Base-by-base conservation (phyloP, 2,113 vertebrate genomes). In the Neogobius melanostomus region DNA sequence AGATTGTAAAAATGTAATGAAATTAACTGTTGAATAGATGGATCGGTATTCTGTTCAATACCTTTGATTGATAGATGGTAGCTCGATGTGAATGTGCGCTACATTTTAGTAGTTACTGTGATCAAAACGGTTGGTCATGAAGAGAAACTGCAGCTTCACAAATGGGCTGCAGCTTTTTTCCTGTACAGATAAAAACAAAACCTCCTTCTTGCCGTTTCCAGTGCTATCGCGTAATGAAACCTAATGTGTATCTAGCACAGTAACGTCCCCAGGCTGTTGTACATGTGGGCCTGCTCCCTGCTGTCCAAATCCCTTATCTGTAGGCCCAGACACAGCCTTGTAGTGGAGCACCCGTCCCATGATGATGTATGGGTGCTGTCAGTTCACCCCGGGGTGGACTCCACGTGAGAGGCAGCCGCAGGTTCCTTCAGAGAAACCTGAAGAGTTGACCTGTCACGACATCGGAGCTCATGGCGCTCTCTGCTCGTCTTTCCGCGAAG, bases 291-390 rank as follows among this genome's bases (percentile, higher is more conserved):
- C 76, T 64, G 49, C 74, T 53, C 70, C 72, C 78, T 68, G 28
- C 57, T 50, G 62, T 62, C 72, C 68, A 76, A 56, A 36, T 48
- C 64, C 76, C 67, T 86, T 85, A 87, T 90, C 82, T 62, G 79
- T 88, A 43, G 63, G 75, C 73, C 72, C 86, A 87, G 81, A 82
- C 81, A 11, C 56, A 48, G 52, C 64, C 45, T 62, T 76, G 73
- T 74, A 60, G 43, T 47, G 50, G 72, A 72, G 66, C 77, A 75
- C 53, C 71, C 53, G 11, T 71, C 79, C 80, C 71, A 7, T 15
- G 47, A 75, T 91, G 90, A 91, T 91, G 75, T 82, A 90, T 89
- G 81, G 87, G 69, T 66, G 65, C 76, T 87, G 86, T 85, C 86
- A 83, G 63, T 62, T 75, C 72, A 57, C 77, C 72, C 75, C 7